Percentiles rank a stretch among this genome's conserved stretches.
Conservation (phyloP, 2,113 vertebrate species). For the Labeo rohita region DNA sequence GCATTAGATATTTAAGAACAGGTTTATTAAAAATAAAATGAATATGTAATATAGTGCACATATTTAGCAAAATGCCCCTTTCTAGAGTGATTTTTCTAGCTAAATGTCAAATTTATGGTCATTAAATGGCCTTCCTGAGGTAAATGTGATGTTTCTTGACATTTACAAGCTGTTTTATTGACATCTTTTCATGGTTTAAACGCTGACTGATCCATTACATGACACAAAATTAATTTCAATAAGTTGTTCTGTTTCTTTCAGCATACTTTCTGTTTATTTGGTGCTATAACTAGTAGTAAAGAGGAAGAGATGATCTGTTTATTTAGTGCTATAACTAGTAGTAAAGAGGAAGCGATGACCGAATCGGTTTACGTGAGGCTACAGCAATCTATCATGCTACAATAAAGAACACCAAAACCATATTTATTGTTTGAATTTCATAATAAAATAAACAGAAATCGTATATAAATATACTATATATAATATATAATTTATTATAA, state of each 20-base stretch:
- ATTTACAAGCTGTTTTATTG: neutral
- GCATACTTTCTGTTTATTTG: neutral
- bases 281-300: no score
- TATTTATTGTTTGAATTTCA: neutral
- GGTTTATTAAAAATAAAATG: neutral
- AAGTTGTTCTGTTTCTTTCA: neutral
- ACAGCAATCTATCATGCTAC: no score
- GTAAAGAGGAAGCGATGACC: neutral
- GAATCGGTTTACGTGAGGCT: neutral
- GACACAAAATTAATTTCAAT: neutral
- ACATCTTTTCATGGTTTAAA: neutral
- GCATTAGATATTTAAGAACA: no score
- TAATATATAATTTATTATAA: no score
- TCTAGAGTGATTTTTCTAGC: neutral
- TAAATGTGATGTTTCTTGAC: neutral
- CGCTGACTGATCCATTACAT: neutral
- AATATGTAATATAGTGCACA: neutral
- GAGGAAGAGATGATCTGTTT: neutral
- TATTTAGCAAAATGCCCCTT: neutral
- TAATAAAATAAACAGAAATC: no score
- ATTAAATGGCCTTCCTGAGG: neutral
- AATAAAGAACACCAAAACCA: neutral
- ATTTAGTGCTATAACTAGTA: neutral
- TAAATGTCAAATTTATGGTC: neutral
- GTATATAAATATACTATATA: no score